phyloP scores from a whole-genome alignment of 2,113 vertebrate species.

The Sceloporus tristichus region DNA sequence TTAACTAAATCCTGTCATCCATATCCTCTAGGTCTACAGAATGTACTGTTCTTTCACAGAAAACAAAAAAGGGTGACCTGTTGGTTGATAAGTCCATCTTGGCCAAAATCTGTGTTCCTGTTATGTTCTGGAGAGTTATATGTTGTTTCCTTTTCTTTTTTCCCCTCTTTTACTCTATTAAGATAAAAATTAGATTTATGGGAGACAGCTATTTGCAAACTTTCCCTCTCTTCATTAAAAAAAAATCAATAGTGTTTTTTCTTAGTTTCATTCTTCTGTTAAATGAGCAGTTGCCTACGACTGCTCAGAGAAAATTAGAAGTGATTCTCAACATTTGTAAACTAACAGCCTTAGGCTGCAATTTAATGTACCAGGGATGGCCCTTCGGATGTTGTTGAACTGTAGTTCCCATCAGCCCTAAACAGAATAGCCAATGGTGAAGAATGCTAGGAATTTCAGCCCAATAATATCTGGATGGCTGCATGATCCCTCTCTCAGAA shows the following conservation, averaged over 20 bases:
- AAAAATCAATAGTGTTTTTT: slow-evolving; percentile 16
- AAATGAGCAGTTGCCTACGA: background rate
- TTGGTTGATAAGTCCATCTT: background rate
- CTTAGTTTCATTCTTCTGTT: background rate
- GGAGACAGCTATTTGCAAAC: background rate
- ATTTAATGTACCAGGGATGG: background rate
- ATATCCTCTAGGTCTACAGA: background rate
- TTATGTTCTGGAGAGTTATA: background rate
- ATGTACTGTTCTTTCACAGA: background rate
- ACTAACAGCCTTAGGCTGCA: background rate
- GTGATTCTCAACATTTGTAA: slow-evolving; percentile 4
- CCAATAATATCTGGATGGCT: background rate
- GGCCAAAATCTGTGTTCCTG: background rate
- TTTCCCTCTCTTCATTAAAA: background rate
- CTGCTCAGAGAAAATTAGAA: background rate
- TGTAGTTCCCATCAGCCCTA: background rate
- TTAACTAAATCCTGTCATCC: background rate
- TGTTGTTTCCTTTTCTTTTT: slow-evolving; percentile 13
- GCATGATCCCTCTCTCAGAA: too few relatives aligned
- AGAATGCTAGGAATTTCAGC: background rate
- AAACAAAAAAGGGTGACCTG: background rate
- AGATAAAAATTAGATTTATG: slow-evolving; percentile 21
- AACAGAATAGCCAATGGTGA: background rate
- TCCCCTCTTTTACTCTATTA: slow-evolving; percentile 19
- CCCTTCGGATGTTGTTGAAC: background rate